Base-by-base conservation (phyloP, 2,888 invertebrate genomes). In the Tipula unca region DNA sequence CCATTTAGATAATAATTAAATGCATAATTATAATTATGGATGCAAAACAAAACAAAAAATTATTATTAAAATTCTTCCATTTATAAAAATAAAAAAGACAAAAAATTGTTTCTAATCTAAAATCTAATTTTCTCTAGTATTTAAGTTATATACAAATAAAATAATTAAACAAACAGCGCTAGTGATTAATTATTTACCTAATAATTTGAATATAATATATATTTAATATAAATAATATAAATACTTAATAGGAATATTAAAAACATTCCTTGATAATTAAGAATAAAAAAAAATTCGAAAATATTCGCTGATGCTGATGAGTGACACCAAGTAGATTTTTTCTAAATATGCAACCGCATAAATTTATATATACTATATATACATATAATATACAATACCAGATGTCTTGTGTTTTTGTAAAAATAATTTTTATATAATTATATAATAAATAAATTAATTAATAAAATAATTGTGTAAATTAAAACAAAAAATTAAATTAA, bases 131-230 rank as follows among this genome's bases (percentile, higher is more conserved):
- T 69, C 25, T 69, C 69, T 69, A 69, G 69, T 25, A 69, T 69
- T 69, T 69, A 69, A 69, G 69, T 69, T 69, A 48, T 17, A 48
- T 17, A 69, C 8, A 69, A 69, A 25, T 69, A 69, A 69, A 69
- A 69, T 69, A 69, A 69, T 69, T 69, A 69, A 69, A 69, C 69
- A 69, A 69, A 69, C 69, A 69, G 69, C 69, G 69, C 69, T 69
- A 69, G 69, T 69, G 69, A 69, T 69, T 69, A 69, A 69, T 69
- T 69, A 69, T 69, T 69, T 69, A 69, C 69, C 20, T 69, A 69
- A 69, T 69, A 69, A 25, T 69, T 69, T 69, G 69, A 69, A 69
- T 69, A 69, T 69, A 69, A 69, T 69, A 69, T 69, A 48, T 48
- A 48, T 42, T 42, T 42, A 54, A 54, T 69, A 69, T 69, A 69